Evolutionary conservation across 1,140 invertebrate species (phyloP).

Genomic region (Danaus plexippus): DNA sequence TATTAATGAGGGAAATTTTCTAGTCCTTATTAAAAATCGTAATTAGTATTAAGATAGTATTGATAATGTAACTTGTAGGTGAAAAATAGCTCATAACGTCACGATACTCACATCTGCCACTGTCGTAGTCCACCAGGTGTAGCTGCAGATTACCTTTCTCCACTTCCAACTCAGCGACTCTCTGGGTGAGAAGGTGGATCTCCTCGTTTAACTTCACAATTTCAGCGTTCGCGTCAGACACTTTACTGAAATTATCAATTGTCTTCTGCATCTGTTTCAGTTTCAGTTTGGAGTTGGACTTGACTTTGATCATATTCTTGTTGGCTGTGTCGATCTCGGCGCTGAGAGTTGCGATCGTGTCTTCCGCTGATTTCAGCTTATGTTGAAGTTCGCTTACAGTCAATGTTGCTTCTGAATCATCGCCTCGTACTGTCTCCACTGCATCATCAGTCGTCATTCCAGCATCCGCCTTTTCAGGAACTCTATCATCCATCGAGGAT

Average conservation of each 20-base stretch:
- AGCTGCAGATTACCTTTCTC: slow-evolving; percentile 91
- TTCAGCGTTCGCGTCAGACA: slow-evolving; percentile 79
- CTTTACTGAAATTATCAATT: slow-evolving; percentile 82
- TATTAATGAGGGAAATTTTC: no score
- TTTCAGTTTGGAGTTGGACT: slow-evolving; percentile 84
- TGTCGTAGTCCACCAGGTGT: slow-evolving; percentile 86
- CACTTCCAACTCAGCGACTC: slow-evolving; percentile 88
- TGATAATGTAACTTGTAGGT: no score
- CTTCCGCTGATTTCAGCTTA: slow-evolving; percentile 51
- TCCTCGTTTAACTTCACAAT: slow-evolving; percentile 75
- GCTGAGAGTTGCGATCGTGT: slow-evolving; percentile 74
- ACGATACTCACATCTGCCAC: slow-evolving; percentile 77
- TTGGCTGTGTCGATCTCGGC: slow-evolving; percentile 82
- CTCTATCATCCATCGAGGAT: slow-evolving; percentile 19
- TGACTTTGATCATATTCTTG: slow-evolving; percentile 88
- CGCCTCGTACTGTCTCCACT: slow-evolving; percentile 31
- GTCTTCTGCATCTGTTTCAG: slow-evolving; percentile 88
- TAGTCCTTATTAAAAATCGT: background rate
- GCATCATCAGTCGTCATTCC: slow-evolving; percentile 31
- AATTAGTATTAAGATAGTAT: no score
- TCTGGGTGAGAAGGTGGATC: slow-evolving; percentile 79
- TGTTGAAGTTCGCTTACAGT: slow-evolving; percentile 35
- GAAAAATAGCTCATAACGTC: slow-evolving; percentile 17
- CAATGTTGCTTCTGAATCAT: slow-evolving; percentile 14
- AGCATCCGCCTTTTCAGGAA: slow-evolving; percentile 30